Evolutionary conservation across 2,797 vertebrate species (phyloP).

Genomic region (Yasuhikotakia modesta): DNA sequence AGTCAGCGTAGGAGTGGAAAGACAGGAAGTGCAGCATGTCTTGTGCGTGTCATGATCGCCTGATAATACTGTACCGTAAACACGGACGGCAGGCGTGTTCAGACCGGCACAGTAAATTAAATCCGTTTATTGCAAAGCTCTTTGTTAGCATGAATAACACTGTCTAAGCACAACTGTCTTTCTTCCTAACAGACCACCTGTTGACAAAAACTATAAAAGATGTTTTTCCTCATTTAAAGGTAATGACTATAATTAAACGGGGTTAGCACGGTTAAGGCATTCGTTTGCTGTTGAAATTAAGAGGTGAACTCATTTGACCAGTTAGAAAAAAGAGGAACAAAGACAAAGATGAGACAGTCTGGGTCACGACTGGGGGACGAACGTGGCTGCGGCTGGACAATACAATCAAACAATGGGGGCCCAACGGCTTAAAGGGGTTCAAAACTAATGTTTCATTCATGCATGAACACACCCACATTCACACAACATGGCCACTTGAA

Average conservation of each 20-base stretch:
- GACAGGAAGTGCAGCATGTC: slow-evolving; percentile 13
- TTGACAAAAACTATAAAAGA: slow-evolving; percentile 20
- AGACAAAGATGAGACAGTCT: slow-evolving; percentile 44
- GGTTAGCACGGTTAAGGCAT: not conserved
- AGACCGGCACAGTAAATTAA: slow-evolving; percentile 44
- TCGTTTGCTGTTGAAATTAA: slow-evolving; percentile 30
- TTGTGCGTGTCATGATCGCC: slow-evolving; percentile 39
- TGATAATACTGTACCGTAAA: slow-evolving; percentile 31
- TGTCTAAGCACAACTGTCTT: slow-evolving; percentile 13
- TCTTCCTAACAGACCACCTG: slow-evolving; percentile 26
- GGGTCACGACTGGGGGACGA: slow-evolving; percentile 41
- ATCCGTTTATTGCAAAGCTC: slow-evolving; percentile 30
- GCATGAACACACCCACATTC: slow-evolving; percentile 19
- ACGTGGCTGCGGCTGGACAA: slow-evolving; percentile 27
- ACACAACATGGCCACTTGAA: slow-evolving; percentile 8
- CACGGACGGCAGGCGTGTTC: slow-evolving; percentile 37
- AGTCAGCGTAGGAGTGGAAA: slow-evolving; percentile 18
- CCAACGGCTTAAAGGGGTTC: slow-evolving; percentile 18
- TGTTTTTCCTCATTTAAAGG: slow-evolving; percentile 12
- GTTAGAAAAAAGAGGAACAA: slow-evolving; percentile 16
- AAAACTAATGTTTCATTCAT: slow-evolving; percentile 17
- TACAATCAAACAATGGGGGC: slow-evolving; percentile 26
- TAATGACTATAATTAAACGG: slow-evolving; percentile 9
- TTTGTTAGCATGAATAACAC: slow-evolving; percentile 3
- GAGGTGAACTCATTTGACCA: slow-evolving; percentile 31